A percentile compares a stretch with the other conserved stretches of the same genome.
Conservation (phyloP, 1,140 invertebrate genomes). For the Drosophila aff. region DNA sequence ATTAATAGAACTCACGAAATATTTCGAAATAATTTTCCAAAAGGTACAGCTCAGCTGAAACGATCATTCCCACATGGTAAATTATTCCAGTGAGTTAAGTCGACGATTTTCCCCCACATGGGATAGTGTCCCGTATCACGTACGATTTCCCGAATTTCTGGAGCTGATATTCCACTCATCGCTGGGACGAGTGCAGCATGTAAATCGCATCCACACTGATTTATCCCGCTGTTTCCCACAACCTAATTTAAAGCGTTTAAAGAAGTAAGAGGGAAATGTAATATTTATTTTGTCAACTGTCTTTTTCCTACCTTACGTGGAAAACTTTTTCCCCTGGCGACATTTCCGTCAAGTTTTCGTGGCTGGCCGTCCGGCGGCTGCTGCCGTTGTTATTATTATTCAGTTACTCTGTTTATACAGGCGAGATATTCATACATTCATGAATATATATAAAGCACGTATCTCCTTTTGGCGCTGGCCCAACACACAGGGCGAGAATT, state of each 20-base stretch:
- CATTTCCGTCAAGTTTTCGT: constrained; percentile 56
- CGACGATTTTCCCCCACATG: background rate
- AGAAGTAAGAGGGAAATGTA: constrained; percentile 36
- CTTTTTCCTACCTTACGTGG: constrained; percentile 48
- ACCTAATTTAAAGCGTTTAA: constrained; percentile 37
- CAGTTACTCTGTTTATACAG: constrained; percentile 80
- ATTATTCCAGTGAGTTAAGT: background rate
- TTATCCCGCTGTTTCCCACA: constrained; percentile 4
- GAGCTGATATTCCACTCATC: constrained; percentile 24
- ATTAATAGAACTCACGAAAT: background rate
- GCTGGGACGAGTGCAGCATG: constrained; percentile 4
- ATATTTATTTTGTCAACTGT: constrained; percentile 31
- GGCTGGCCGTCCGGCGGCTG: constrained; percentile 37
- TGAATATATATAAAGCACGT: constrained; percentile 79
- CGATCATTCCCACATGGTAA: background rate
- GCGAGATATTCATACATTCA: constrained; percentile 80
- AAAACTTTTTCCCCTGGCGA: constrained; percentile 66
- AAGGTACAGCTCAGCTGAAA: background rate
- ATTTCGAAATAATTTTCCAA: background rate
- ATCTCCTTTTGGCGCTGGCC: constrained; percentile 74
- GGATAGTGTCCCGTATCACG: background rate
- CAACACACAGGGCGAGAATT: constrained; percentile 72
- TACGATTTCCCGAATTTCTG: background rate
- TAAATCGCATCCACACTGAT: constrained; percentile 10
- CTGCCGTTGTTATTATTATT: constrained; percentile 75